phyloP scores from a whole-genome alignment of 2,113 vertebrate species.

The Gadus macrocephalus region DNA sequence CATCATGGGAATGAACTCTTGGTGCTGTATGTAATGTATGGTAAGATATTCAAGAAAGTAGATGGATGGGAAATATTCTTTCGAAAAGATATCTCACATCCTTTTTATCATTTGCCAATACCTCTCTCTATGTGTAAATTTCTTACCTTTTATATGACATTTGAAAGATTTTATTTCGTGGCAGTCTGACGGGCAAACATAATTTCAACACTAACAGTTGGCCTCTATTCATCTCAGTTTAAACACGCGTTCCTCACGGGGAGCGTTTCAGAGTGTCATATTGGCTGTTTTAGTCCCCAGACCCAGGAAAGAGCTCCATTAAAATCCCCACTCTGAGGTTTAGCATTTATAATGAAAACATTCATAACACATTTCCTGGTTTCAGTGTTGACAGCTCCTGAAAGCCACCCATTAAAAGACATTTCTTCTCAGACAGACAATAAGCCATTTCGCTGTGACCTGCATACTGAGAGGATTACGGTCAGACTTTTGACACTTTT shows the following conservation, averaged over 20 bases:
- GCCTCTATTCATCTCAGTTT: not conserved
- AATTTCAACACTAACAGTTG: not conserved
- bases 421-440: no score
- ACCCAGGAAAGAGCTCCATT: no score
- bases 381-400: no score
- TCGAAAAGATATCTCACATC: constrained; percentile 6
- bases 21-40: constrained; percentile 8
- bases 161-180: not conserved
- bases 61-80: constrained; percentile 1
- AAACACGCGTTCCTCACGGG: not conserved
- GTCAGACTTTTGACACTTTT: no score
- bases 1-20: constrained; percentile 12
- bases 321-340: no score
- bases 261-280: not conserved
- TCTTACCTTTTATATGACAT: not conserved
- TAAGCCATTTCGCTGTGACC: no score
- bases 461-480: no score
- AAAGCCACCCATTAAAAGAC: no score
- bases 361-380: no score
- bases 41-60: constrained; percentile 1
- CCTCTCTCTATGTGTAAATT: not conserved
- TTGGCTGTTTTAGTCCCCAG: not conserved
- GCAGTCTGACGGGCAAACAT: not conserved
- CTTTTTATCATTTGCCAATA: not conserved
- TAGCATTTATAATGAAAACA: no score